These are phyloP conservation scores for Himalopsyche anomala DNA, from an alignment of 2,888 invertebrate species.

Conservation along the genomic window DNA sequence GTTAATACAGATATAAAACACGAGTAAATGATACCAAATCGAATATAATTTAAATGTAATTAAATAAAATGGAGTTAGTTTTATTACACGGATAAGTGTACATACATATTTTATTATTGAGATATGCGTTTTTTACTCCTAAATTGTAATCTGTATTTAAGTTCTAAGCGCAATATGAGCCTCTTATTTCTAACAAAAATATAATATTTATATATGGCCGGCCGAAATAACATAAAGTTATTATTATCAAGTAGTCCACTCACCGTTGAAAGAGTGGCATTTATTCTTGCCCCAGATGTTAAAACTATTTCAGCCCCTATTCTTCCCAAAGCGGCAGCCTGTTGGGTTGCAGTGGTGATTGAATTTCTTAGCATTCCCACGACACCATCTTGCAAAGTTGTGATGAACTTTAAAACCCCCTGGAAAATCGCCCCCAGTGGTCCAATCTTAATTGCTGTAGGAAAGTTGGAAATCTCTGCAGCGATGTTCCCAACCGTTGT, in stretches of 20 bases:
- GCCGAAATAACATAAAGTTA: too few species aligned
- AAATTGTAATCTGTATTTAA: too few species aligned
- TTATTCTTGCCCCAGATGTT: neutral
- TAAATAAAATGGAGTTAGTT: too few species aligned
- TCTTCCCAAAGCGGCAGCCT: neutral
- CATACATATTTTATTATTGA: too few species aligned
- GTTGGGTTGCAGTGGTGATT: neutral
- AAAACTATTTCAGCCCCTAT: neutral
- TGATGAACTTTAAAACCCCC: neutral
- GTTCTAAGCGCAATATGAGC: too few species aligned
- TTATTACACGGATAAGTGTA: too few species aligned
- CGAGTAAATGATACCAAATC: too few species aligned
- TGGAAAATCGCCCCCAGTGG: neutral
- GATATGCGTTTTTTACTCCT: too few species aligned
- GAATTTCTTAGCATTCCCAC: neutral
- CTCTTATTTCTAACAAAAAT: too few species aligned
- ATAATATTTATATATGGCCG: too few species aligned
- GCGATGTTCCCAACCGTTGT: neutral
- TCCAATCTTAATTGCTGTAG: neutral
- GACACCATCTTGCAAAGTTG: constrained; percentile 4
- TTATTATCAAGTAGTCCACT: neutral
- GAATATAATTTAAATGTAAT: too few species aligned
- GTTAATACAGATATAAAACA: too few species aligned
- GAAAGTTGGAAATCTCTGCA: neutral
- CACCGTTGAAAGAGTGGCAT: neutral